Evolutionary conservation across 35 echinoderm and acorn worm genomes (phyloP).

Genomic region (Hemicentrotus pulcherrimus): DNA sequence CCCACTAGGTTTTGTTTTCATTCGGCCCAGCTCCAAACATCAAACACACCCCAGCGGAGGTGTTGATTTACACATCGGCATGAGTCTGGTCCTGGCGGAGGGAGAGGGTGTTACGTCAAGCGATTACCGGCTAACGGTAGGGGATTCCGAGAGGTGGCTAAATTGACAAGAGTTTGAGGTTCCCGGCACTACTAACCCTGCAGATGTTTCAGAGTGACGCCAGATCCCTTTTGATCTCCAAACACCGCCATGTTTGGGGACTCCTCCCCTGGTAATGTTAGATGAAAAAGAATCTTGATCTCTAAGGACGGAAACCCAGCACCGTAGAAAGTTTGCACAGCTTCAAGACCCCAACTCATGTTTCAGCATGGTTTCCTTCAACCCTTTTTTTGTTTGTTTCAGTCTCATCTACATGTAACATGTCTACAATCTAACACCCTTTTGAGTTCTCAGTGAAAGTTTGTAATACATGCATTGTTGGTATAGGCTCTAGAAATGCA

Average conservation of each 20-base stretch:
- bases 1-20: background rate
- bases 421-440: background rate
- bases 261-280: background rate
- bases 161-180: background rate
- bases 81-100: background rate
- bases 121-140: background rate
- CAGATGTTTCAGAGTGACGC: background rate
- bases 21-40: background rate
- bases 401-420: background rate
- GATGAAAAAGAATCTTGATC: background rate
- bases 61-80: conserved; percentile 21
- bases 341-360: background rate
- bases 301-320: background rate
- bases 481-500: too few relatives aligned
- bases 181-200: background rate
- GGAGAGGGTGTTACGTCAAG: conserved; percentile 10
- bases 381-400: conserved; percentile 3
- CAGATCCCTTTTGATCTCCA: background rate
- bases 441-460: too few relatives aligned
- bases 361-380: background rate
- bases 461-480: too few relatives aligned
- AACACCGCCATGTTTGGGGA: conserved; percentile 8
- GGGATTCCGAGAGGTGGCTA: conserved; percentile 2
- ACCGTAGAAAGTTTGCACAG: background rate
- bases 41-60: conserved; percentile 7